Conservation (phyloP, 2,888 invertebrate genomes). For the Melieria omissa region DNA sequence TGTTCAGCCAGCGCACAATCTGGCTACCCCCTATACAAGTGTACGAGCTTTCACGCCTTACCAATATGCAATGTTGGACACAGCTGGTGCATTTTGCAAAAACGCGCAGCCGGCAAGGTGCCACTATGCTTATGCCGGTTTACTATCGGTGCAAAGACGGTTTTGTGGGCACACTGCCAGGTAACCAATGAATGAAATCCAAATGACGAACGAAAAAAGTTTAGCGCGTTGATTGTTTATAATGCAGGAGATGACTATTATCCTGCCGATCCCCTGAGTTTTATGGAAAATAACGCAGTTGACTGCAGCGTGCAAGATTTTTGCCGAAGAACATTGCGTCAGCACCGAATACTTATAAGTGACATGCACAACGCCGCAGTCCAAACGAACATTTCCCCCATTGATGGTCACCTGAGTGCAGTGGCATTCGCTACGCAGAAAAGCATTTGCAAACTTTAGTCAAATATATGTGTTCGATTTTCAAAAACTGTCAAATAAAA, state of each 20-base stretch:
- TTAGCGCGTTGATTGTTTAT: not conserved
- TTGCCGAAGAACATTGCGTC: conserved; percentile 51
- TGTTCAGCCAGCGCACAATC: conserved; percentile 47
- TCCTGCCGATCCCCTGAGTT: conserved; percentile 59
- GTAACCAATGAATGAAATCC: conserved; percentile 58
- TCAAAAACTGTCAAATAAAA: too few relatives aligned
- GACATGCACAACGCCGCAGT: conserved; percentile 50
- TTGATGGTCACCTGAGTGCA: conserved; percentile 52
- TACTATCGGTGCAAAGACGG: conserved; percentile 71
- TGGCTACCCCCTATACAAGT: conserved; percentile 78
- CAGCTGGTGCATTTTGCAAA: conserved; percentile 72
- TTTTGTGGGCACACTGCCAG: conserved; percentile 71
- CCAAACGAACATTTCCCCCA: conserved; percentile 49
- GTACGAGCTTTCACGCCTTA: conserved; percentile 77
- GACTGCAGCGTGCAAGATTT: conserved; percentile 54
- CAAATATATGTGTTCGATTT: too few relatives aligned
- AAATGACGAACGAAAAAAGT: too few relatives aligned
- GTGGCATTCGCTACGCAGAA: not conserved
- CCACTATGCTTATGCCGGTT: conserved; percentile 71
- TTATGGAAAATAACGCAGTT: conserved; percentile 50
- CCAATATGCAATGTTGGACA: conserved; percentile 70
- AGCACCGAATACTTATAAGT: conserved; percentile 57
- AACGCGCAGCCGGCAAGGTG: conserved; percentile 69
- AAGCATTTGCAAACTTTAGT: too few relatives aligned
- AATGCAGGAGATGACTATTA: conserved; percentile 69